Base-by-base conservation (phyloP, 2,797 vertebrate species). In the Cirrhinus molitorella region DNA sequence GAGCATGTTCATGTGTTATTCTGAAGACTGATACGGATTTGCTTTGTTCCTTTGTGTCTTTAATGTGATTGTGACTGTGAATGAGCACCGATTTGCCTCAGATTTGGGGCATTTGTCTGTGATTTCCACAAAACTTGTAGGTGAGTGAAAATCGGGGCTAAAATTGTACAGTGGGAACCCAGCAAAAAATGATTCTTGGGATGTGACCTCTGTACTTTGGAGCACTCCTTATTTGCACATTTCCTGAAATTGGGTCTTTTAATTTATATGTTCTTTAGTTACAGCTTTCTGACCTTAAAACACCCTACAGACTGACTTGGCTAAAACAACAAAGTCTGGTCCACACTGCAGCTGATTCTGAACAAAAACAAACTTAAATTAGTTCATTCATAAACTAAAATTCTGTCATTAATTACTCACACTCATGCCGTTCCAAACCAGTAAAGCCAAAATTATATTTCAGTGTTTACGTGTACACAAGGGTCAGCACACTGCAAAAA, bases 21-120 rank as follows among this genome's bases (percentile, higher is more conserved):
- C 78, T 59, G 80, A 86, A 76, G 80, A 72, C 79, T 55, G 82
- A 85, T 83, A 85, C 79, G 83, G 67, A 84, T 84, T 83, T 78
- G 63, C 73, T 80, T 86, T 83, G 55, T 19, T 53, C 13, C 31
- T 37, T 63, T 53, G 49, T 6, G 14, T 34, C 70, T 73, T 53
- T 21, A n/a, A 28, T 61, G 23, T 4, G 31, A 34, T 34, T 34
- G 31, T 34, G 2, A 34, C 31, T 34, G 31, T 34, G 31, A 34
- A 34, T 34, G 31, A 34, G 31, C 31, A 34, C 31, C 31, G 31
- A 34, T 34, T 34, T 34, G 31, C 31, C 31, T 34, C 31, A 2
- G 31, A 34, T 34, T 34, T 34, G 2, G 31, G 31, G 31, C 31
- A 34, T 34, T 59, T 23, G 40, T 8, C 1, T 1, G 40, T 9